A percentile compares a stretch with the other conserved stretches of the same genome.
Conservation (phyloP, 2,113 vertebrate genomes). For the Aphelocoma coerulescens region DNA sequence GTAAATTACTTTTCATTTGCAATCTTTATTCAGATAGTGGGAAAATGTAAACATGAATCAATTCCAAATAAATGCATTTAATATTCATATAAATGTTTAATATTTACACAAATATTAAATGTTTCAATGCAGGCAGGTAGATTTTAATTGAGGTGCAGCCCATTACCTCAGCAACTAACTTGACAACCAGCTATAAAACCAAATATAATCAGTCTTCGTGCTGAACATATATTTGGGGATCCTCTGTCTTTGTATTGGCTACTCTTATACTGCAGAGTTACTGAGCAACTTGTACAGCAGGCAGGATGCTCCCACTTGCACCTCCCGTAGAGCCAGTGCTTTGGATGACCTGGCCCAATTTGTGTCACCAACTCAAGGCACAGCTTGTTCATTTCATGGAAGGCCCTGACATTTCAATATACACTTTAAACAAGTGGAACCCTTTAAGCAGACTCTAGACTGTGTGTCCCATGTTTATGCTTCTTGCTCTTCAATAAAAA, state of each 20-base stretch:
- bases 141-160: slow-evolving; percentile 53
- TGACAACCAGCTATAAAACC: slow-evolving; percentile 11
- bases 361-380: not conserved
- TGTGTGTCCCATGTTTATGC: slow-evolving; percentile 60
- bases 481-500: slow-evolving; percentile 69
- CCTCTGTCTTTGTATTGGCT: not conserved
- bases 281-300: not conserved
- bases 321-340: not conserved
- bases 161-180: not conserved
- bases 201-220: not conserved
- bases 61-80: slow-evolving; percentile 54
- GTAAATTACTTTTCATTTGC: slow-evolving; percentile 57
- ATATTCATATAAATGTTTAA: slow-evolving; percentile 68
- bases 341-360: not conserved
- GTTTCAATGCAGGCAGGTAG: slow-evolving; percentile 31
- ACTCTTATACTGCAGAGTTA: not conserved
- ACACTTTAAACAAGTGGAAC: slow-evolving; percentile 56
- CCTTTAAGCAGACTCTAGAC: slow-evolving; percentile 55
- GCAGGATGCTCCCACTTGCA: not conserved
- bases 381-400: not conserved
- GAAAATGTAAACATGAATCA: slow-evolving; percentile 65
- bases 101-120: slow-evolving; percentile 64
- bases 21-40: slow-evolving; percentile 47
- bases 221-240: not conserved
- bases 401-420: slow-evolving; percentile 44